phyloP scores from a whole-genome alignment of 2,113 vertebrate species.

The Otolemur garnettii region DNA sequence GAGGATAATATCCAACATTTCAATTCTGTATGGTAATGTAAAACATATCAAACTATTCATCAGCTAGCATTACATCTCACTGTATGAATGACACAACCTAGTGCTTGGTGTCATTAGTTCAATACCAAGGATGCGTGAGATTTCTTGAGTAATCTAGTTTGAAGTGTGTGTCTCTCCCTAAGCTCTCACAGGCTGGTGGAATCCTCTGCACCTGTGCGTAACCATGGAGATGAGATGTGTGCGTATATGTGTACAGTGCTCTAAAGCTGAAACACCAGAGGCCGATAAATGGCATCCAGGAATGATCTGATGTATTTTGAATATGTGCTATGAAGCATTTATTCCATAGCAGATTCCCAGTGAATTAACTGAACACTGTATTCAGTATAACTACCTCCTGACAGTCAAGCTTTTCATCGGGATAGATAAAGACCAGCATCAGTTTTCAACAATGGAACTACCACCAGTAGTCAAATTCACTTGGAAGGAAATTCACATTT shows the following conservation, averaged over 20 bases:
- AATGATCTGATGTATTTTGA: not conserved
- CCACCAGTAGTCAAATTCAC: not conserved
- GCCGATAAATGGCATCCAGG: not conserved
- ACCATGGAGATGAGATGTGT: not conserved
- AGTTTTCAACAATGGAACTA: not conserved
- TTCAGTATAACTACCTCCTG: not conserved
- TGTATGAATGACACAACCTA: not conserved
- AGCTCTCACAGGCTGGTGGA: not conserved
- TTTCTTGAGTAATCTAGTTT: constrained; percentile 32
- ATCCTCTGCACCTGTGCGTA: not conserved
- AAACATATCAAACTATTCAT: not conserved
- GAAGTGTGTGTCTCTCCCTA: not conserved
- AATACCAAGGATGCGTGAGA: not conserved
- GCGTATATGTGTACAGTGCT: too few species aligned
- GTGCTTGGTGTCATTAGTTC: not conserved
- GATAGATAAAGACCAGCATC: not conserved
- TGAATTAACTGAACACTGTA: not conserved
- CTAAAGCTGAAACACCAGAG: not conserved
- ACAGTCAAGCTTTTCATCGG: constrained; percentile 3
- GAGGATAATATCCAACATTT: not conserved
- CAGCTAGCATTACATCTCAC: not conserved
- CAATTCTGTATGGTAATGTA: not conserved
- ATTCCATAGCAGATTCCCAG: not conserved
- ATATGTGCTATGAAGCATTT: constrained; percentile 9
- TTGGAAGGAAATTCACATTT: constrained; percentile 10